Percentiles rank a stretch among this genome's conserved stretches.
Evolutionary conservation across 2,888 invertebrate genomes (phyloP).

Genomic region (Oasisia sp.): DNA sequence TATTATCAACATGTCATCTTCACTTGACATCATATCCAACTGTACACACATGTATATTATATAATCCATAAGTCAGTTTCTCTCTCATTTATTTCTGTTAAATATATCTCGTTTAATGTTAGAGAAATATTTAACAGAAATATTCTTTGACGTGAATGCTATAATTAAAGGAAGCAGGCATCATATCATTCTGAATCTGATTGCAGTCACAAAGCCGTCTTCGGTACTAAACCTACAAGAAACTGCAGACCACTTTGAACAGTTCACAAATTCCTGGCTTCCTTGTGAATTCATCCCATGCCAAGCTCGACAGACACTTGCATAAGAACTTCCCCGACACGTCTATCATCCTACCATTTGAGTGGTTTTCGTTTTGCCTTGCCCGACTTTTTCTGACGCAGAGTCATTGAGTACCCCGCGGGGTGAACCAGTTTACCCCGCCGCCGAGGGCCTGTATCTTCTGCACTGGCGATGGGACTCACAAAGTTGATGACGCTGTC

Average conservation of each 20-base stretch:
- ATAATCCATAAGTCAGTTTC: background rate
- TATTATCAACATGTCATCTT: background rate
- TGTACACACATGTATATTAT: background rate
- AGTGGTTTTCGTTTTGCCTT: background rate
- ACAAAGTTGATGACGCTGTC: conserved; percentile 4
- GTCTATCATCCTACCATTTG: background rate
- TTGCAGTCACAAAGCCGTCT: background rate
- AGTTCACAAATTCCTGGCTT: background rate
- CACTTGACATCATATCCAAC: background rate
- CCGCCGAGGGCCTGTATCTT: background rate
- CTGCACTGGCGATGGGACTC: background rate
- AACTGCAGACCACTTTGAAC: background rate
- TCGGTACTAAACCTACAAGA: background rate
- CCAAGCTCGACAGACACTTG: background rate
- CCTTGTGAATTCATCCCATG: background rate
- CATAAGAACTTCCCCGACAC: background rate
- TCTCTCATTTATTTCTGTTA: background rate
- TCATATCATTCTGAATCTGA: background rate
- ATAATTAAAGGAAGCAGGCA: background rate
- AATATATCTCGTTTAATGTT: no score
- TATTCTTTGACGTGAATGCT: background rate
- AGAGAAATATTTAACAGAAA: background rate
- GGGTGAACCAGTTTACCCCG: background rate
- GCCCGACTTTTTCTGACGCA: background rate
- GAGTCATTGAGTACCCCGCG: background rate